These are phyloP conservation scores for Nematopogon swammerdamellus DNA, from an alignment of 2,888 invertebrate genomes.

Conservation along the genomic window DNA sequence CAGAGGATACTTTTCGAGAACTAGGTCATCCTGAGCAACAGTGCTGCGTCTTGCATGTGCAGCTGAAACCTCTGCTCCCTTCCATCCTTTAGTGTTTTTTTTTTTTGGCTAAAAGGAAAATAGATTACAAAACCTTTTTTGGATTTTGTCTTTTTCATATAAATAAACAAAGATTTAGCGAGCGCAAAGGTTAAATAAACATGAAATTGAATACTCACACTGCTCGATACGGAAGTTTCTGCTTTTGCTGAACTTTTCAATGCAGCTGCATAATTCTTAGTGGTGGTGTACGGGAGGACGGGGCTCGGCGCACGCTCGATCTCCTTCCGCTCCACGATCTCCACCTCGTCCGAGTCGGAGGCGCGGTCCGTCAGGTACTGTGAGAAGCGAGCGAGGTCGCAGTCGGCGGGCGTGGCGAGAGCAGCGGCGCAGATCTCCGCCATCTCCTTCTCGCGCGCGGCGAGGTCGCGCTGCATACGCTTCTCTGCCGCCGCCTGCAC, in stretches of 20 bases:
- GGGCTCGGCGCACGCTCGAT: slow-evolving; percentile 19
- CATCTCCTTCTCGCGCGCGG: slow-evolving; percentile 35
- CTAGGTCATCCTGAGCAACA: no score
- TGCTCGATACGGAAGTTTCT: slow-evolving; percentile 4
- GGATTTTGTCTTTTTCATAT: no score
- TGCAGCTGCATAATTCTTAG: slow-evolving; percentile 35
- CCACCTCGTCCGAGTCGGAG: slow-evolving; percentile 16
- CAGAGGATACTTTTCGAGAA: no score
- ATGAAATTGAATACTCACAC: background rate
- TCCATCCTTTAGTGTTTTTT: no score
- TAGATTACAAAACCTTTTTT: no score
- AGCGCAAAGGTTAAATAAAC: no score
- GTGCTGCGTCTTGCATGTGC: no score
- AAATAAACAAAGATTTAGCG: no score
- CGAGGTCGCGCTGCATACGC: slow-evolving; percentile 26
- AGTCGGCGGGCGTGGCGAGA: slow-evolving; percentile 26
- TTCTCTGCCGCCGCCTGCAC: slow-evolving; percentile 27
- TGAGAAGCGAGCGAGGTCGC: slow-evolving; percentile 30
- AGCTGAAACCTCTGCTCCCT: no score
- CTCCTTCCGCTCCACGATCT: background rate
- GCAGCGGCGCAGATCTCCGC: slow-evolving; percentile 39
- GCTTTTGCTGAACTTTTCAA: slow-evolving; percentile 27
- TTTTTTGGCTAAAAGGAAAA: no score
- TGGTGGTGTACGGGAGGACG: slow-evolving; percentile 10
- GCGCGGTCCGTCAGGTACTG: slow-evolving; percentile 25